phyloP scores from a whole-genome alignment of 1,140 invertebrate genomes.

The Leptestheria dahalacensis region DNA sequence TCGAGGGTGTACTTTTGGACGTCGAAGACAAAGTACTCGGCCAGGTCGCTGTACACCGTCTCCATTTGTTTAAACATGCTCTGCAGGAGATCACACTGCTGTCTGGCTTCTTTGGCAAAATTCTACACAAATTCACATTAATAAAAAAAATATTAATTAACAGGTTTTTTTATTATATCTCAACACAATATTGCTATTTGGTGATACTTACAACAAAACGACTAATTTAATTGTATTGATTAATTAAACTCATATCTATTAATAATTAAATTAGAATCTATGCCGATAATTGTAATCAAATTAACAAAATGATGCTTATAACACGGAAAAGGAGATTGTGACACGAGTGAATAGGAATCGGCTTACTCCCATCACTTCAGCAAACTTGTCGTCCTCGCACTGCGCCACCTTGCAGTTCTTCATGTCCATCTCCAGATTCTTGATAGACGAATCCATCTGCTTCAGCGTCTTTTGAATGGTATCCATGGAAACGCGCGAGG shows the following conservation, averaged over 20 bases:
- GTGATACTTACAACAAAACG: no score
- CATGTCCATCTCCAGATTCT: constrained; percentile 74
- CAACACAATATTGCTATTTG: no score
- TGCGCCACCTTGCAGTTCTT: constrained; percentile 60
- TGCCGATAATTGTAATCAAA: no score
- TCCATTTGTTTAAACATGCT: constrained; percentile 93
- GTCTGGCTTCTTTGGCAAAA: constrained; percentile 61
- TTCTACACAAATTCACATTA: constrained; percentile 31
- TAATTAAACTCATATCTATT: no score
- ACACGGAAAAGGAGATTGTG: no score
- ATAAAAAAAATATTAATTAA: no score
- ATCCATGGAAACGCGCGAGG: constrained; percentile 69
- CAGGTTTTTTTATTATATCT: no score
- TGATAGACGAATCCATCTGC: constrained; percentile 71
- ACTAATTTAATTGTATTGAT: no score
- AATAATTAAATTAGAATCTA: constrained; percentile 22
- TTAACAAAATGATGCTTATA: no score
- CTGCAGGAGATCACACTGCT: constrained; percentile 71
- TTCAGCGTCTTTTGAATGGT: constrained; percentile 66
- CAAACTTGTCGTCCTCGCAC: constrained; percentile 63
- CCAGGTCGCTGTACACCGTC: constrained; percentile 58
- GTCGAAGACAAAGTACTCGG: constrained; percentile 88
- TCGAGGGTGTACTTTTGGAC: constrained; percentile 84
- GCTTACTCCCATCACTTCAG: constrained; percentile 62
- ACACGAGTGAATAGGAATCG: not conserved